These are phyloP conservation scores for Cabera pusaria DNA, from an alignment of 2,888 invertebrate genomes.

Conservation along the genomic window DNA sequence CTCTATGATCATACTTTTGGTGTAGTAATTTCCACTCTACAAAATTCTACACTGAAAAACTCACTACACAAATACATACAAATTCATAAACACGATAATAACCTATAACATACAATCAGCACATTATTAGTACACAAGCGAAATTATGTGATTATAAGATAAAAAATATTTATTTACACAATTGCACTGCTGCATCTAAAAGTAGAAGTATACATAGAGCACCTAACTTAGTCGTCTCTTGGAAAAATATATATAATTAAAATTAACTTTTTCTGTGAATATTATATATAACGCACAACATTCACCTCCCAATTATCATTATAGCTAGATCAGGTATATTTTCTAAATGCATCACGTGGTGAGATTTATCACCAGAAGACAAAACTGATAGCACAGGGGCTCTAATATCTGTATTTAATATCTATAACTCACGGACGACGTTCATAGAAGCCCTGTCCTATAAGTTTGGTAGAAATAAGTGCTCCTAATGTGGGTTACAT, in stretches of 20 bases:
- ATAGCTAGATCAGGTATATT: no score
- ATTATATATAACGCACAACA: no score
- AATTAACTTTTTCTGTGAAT: no score
- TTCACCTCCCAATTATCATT: no score
- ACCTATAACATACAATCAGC: slow-evolving; percentile 32
- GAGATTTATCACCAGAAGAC: slow-evolving; percentile 1
- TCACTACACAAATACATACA: slow-evolving; percentile 30
- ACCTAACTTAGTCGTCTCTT: slow-evolving; percentile 48
- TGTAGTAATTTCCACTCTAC: slow-evolving; percentile 17
- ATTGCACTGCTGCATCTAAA: slow-evolving; percentile 56
- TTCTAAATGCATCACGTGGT: slow-evolving; percentile 25
- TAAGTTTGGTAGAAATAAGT: slow-evolving; percentile 3
- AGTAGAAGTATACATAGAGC: slow-evolving; percentile 54
- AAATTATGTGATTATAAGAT: slow-evolving; percentile 32
- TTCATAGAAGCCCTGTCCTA: not conserved
- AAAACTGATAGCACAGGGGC: slow-evolving; percentile 5
- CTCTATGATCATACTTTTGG: slow-evolving; percentile 5
- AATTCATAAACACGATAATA: slow-evolving; percentile 43
- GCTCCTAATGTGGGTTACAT: slow-evolving; percentile 9
- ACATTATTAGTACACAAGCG: slow-evolving; percentile 35
- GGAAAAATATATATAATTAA: no score
- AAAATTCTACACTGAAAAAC: slow-evolving; percentile 16
- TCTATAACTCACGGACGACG: no score
- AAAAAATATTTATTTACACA: slow-evolving; percentile 36
- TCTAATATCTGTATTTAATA: no score